Evolutionary conservation across 1,140 invertebrate species (phyloP), one percentile per base, ranked within the genome.

Genomic region (Trigoniulus corallinus): DNA sequence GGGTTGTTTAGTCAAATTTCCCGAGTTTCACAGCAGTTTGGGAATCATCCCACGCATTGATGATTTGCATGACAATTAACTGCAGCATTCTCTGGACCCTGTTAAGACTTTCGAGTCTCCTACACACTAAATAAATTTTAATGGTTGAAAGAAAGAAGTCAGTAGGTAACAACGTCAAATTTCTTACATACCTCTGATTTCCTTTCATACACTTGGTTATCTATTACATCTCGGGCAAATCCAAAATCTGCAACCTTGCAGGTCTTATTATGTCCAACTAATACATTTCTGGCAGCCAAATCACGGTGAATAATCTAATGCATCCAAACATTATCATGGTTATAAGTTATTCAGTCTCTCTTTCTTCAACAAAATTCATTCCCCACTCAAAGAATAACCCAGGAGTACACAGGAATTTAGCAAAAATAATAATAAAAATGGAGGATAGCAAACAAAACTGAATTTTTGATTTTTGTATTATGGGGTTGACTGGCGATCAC

Each of bases 191-290:
- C 88, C 59, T 92, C 88, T 34, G 85, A 89, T 62, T 93, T 94
- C 25, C 87, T 72, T 62, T 92, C 88, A 61, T 94, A 94, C 34
- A 93, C 78, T 56, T 88, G 82, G 42, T 81, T 84, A 1, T 76
- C 77, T 1, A 77, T 75, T 0, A 92, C 76, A 64, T 92, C 87
- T 43, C 88, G 69, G 0, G 88, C 88, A 58, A 95, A 88, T 1
- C 89, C 91, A 61, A 95, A 95, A 64, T 95, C 91, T 0, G 87
- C 86, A 0, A 95, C 85, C 73, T 94, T 94, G 64, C 88, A 92
- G 0, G 78, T 77, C 56, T 86, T 79, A 57, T 91, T 83, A 21
- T 88, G 83, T 1, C 80, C 81, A 37, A 94, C 85, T 0, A 95
- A 68, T 26, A 94, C 78, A 61, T 95, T 95, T 22, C 89, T 70